Conservation (phyloP, 2,113 vertebrate genomes). For the Eidolon helvum region DNA sequence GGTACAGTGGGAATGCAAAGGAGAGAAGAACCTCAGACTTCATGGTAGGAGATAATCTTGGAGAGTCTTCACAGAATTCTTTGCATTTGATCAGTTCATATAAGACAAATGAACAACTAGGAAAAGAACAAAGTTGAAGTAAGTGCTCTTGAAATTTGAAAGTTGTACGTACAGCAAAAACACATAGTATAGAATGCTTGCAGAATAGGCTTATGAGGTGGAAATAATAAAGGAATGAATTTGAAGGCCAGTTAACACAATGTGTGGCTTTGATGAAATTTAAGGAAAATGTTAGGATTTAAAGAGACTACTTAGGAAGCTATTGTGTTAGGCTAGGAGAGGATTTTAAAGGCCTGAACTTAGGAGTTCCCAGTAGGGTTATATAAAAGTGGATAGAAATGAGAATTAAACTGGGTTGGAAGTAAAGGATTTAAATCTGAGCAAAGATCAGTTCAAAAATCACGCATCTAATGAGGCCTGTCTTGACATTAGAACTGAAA, state of each 20-base stretch:
- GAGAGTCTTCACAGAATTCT: neutral
- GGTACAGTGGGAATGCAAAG: neutral
- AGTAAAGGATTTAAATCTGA: neutral
- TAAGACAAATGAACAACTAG: neutral
- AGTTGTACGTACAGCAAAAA: neutral
- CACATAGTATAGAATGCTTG: accelerated
- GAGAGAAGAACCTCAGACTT: neutral
- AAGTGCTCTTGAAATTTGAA: neutral
- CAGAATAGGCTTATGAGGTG: neutral
- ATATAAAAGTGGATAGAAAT: neutral
- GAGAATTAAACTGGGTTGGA: neutral
- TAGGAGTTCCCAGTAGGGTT: neutral
- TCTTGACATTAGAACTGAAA: neutral
- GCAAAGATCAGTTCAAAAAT: neutral
- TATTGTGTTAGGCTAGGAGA: neutral
- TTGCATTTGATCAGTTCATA: neutral
- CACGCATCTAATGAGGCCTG: neutral
- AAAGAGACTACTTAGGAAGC: neutral
- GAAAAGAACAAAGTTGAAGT: neutral
- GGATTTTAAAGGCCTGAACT: neutral
- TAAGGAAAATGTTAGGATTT: neutral
- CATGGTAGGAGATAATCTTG: neutral
- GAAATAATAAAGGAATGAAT: neutral
- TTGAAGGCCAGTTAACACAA: neutral
- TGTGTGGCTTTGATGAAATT: neutral